Base-by-base conservation (phyloP, 2,888 invertebrate species). In the Oithona nana region DNA sequence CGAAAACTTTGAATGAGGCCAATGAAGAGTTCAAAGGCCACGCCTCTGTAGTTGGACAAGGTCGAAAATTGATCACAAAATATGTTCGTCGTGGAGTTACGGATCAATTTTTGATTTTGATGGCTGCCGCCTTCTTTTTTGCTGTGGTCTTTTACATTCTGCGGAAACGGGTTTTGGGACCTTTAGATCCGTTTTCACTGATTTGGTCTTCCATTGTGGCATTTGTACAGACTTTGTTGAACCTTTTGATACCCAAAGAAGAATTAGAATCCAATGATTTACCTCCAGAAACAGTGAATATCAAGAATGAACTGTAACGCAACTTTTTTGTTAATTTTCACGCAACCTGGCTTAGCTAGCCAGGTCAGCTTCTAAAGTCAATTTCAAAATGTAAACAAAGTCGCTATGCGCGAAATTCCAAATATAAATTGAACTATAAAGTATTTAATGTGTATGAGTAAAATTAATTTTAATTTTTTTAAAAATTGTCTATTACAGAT, bases 41-140 rank as follows among this genome's bases (percentile, higher is more conserved):
- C 74, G 72, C 73, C 16, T 73, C 74, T 22, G 72, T 74, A 61
- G 74, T 76, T 64, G 71, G 74, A 63, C 76, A 74, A 58, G 75
- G 77, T 1, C 71, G 72, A 59, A 75, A 75, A 63, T 70, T 79
- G 2, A 69, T 79, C 30, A 76, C 75, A 2, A 79, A 79, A 68
- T 79, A 77, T 68, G 75, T 74, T 28, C 71, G 78, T 29, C 70
- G 79, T 29, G 78, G 79, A 68, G 70, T 75, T 48, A 79, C 79
- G 4, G 79, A 79, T 68, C 76, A 76, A 69, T 69, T 79, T 16
- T 71, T 79, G 1, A 71, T 75, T 48, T 67, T 71, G 48, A 67
- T 75, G 30, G 73, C 73, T 29, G 67, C 74, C 24, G 66, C 71
- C 22, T 71, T 75, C 68, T 74, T 73, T 67, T 71, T 73, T 68